These are phyloP conservation scores for Tachypleus tridentatus DNA, from an alignment of 1,140 invertebrate species.

Conservation along the genomic window DNA sequence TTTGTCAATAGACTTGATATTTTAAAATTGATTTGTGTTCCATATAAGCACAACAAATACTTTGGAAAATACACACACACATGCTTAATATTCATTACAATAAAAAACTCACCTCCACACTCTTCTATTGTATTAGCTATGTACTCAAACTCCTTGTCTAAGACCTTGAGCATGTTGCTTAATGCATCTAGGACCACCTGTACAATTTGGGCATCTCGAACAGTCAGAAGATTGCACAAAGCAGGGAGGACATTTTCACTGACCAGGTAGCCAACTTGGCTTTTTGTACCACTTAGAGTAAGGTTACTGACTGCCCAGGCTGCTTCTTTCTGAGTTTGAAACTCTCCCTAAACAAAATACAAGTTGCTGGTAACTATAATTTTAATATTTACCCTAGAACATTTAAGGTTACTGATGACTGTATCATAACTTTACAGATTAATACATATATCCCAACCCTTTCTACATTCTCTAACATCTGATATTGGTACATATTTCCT, in stretches of 20 bases:
- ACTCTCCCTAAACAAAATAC: constrained; percentile 63
- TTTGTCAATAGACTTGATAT: too few species aligned
- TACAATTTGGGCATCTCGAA: constrained; percentile 75
- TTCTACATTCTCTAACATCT: too few species aligned
- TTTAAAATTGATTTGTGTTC: too few species aligned
- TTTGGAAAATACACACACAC: too few species aligned
- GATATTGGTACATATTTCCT: too few species aligned
- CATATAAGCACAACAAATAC: too few species aligned
- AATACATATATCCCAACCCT: too few species aligned
- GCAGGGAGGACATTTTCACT: constrained; percentile 76
- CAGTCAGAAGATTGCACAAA: constrained; percentile 71
- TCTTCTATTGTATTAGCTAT: constrained; percentile 74
- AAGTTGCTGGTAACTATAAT: too few species aligned
- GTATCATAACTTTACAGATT: too few species aligned
- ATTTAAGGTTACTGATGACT: too few species aligned
- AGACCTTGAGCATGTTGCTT: constrained; percentile 79
- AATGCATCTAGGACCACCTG: constrained; percentile 85
- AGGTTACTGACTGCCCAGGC: constrained; percentile 98
- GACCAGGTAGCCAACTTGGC: constrained; percentile 69
- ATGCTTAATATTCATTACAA: too few species aligned
- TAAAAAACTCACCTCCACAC: constrained; percentile 51
- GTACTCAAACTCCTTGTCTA: constrained; percentile 53
- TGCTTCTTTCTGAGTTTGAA: constrained; percentile 98
- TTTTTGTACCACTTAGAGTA: constrained; percentile 87
- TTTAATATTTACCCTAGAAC: too few species aligned